Conservation (phyloP, 1,140 invertebrate species). For the Venturia canescens region DNA sequence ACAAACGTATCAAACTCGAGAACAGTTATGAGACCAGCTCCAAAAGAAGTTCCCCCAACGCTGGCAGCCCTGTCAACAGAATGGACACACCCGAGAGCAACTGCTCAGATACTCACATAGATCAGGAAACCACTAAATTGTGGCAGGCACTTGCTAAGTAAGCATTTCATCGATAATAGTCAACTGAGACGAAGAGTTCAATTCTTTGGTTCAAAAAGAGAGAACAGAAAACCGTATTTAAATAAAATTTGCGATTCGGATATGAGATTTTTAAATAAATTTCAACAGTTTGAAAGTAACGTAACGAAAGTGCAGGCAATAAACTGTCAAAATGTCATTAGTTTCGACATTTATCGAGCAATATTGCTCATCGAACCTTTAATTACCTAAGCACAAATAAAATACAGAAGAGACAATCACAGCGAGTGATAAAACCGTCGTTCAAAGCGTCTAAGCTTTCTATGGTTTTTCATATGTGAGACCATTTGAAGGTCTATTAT, state of each 20-base stretch:
- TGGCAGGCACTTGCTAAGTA: conserved; percentile 79
- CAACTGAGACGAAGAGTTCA: too few relatives aligned
- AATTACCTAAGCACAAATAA: neutral
- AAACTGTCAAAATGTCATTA: neutral
- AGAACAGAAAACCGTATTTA: too few relatives aligned
- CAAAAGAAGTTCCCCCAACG: conserved; percentile 62
- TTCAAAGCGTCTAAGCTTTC: conserved; percentile 1
- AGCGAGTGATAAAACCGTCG: conserved; percentile 9
- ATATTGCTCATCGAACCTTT: neutral
- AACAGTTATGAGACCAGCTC: conserved; percentile 62
- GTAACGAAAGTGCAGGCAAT: too few relatives aligned
- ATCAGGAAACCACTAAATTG: conserved; percentile 78
- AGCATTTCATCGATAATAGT: conserved; percentile 53
- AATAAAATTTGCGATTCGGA: too few relatives aligned
- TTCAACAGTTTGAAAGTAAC: too few relatives aligned
- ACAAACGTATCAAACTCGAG: conserved; percentile 64
- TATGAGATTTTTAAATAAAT: too few relatives aligned
- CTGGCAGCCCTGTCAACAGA: conserved; percentile 71
- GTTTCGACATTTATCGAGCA: neutral
- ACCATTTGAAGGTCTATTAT: conserved; percentile 47
- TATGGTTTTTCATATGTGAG: conserved; percentile 40
- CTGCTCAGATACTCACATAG: conserved; percentile 78
- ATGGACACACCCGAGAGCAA: conserved; percentile 79
- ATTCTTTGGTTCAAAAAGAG: too few relatives aligned
- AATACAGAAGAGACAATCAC: neutral